Evolutionary conservation across 2,888 invertebrate species (phyloP).

Genomic region (Labia minor): DNA sequence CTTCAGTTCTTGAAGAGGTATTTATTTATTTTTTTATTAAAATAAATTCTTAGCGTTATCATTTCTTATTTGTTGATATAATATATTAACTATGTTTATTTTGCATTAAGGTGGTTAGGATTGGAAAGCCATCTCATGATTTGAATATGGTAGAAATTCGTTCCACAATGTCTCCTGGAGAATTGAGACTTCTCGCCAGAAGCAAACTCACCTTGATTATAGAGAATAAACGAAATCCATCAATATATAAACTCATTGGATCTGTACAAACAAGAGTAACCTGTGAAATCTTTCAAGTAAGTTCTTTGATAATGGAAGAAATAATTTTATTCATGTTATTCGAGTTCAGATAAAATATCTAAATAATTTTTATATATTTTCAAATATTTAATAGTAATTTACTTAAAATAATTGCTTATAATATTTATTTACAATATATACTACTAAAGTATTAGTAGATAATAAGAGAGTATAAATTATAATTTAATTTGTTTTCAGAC

Average conservation of each 20-base stretch:
- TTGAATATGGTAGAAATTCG: conserved; percentile 67
- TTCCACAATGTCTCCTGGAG: conserved; percentile 63
- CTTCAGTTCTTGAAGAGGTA: conserved; percentile 63
- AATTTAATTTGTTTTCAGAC: conserved; percentile 19
- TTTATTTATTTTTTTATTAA: conserved; percentile 22
- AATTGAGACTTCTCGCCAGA: conserved; percentile 62
- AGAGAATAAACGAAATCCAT: conserved; percentile 55
- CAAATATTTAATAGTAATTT: background rate
- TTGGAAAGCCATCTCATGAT: conserved; percentile 64
- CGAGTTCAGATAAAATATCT: background rate
- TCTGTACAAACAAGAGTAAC: conserved; percentile 60
- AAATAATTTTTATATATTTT: background rate
- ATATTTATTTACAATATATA: too few relatives aligned
- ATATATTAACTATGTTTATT: too few relatives aligned
- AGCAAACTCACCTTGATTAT: conserved; percentile 60
- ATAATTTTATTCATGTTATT: background rate
- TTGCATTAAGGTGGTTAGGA: conserved; percentile 47
- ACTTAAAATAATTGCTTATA: background rate
- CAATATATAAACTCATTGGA: conserved; percentile 52
- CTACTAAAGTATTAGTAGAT: too few relatives aligned
- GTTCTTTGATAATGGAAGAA: too few relatives aligned
- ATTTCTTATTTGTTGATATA: too few relatives aligned
- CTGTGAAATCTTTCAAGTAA: conserved; percentile 69
- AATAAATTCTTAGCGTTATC: too few relatives aligned
- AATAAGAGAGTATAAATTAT: too few relatives aligned